Evolutionary conservation across 2,888 invertebrate species (phyloP), one percentile per base, ranked within the genome.

Genomic region (Rhaphigaster nebulosa): DNA sequence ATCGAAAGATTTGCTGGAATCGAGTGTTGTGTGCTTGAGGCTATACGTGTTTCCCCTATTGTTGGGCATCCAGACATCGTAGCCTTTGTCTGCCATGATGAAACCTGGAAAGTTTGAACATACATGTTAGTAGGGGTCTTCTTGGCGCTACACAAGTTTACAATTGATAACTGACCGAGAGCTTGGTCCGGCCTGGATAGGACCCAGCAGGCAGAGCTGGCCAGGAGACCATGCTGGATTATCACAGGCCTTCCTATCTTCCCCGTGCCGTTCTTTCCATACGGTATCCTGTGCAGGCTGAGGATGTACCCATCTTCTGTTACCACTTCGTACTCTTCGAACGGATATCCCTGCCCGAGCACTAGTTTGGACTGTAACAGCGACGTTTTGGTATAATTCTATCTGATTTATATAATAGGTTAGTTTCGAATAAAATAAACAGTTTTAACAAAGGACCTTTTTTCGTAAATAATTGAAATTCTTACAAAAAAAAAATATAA

Each of bases 141-240:
- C 0, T 20, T 0, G 20, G 4, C 38, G 8, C 5, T 3, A 0
- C 15, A 4, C 29, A 65, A 65, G 29, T 15, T 5, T 6, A 34
- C 15, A 76, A 8, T 20, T 20, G 8, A 38, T 34, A 34, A 84
- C 29, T 89, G 93, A 96, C 96, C 95, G 45, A 96, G 93, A 92
- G 96, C 95, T 92, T 95, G 95, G 91, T 95, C 94, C 0, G 96
- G 96, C 0, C 96, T 95, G 94, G 96, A 96, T 91, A 96, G 94
- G 12, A 97, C 94, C 94, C 96, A 97, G 93, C 96, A 96, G 0
- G 96, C 95, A 12, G 96, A 96, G 92, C 96, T 95, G 5, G 96
- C 95, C 8, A 96, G 92, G 0, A 97, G 93, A 0, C 97, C 96
- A 91, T 95, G 95, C 90, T 95, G 94, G 8, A 96, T 92, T 20